Conservation (phyloP, 2,888 invertebrate genomes). For the Ypsolopha scabrella region DNA sequence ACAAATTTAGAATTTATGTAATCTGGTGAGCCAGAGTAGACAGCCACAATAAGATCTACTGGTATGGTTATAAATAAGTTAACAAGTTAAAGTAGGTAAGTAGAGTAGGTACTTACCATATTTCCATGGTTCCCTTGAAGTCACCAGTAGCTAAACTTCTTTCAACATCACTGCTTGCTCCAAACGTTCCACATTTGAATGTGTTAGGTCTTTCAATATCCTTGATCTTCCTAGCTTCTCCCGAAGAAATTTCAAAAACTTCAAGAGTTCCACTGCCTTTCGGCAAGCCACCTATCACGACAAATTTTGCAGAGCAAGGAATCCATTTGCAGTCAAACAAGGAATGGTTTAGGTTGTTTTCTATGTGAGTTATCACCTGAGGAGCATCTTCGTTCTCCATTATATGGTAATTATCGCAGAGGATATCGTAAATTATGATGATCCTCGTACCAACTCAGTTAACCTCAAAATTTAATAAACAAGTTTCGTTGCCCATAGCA, state of each 20-base stretch:
- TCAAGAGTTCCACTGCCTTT: slow-evolving; percentile 89
- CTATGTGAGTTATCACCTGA: slow-evolving; percentile 89
- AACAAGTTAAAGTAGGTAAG: too few relatives aligned
- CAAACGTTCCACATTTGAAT: slow-evolving; percentile 95
- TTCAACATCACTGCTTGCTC: slow-evolving; percentile 84
- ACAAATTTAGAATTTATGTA: too few relatives aligned
- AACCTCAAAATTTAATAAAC: too few relatives aligned
- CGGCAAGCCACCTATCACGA: slow-evolving; percentile 87
- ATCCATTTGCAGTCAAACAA: slow-evolving; percentile 96
- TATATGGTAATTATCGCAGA: neutral
- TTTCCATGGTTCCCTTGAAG: slow-evolving; percentile 85
- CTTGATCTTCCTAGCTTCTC: slow-evolving; percentile 76
- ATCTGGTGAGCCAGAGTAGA: too few relatives aligned
- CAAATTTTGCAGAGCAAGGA: slow-evolving; percentile 93
- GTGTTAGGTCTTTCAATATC: slow-evolving; percentile 85
- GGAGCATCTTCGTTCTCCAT: slow-evolving; percentile 77
- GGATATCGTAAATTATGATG: too few relatives aligned
- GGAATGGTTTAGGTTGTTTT: slow-evolving; percentile 85
- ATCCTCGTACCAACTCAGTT: too few relatives aligned
- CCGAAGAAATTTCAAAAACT: slow-evolving; percentile 81
- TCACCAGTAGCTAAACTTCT: slow-evolving; percentile 91
- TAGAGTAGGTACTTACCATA: slow-evolving; percentile 73
- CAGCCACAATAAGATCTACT: too few relatives aligned
- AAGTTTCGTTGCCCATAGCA: too few relatives aligned
- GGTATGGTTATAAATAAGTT: too few relatives aligned